Evolutionary conservation across 2,888 invertebrate species (phyloP), one percentile per base, ranked within the genome.

Genomic region (Kryphioiulus occultus): DNA sequence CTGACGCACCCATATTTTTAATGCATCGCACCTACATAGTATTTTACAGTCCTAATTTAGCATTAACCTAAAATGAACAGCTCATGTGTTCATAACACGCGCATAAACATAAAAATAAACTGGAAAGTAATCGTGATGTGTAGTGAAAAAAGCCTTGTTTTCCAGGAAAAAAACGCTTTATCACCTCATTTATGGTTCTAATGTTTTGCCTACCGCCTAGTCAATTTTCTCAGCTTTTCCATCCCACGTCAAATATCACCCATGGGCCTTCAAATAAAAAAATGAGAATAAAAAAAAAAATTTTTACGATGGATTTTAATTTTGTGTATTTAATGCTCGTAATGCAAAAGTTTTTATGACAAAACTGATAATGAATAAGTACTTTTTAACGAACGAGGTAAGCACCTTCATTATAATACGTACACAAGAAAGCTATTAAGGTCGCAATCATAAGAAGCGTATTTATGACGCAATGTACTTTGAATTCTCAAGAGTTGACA

Each of bases 1-100:
- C 78, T 78, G 78, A 78, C 78, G 78, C 78, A 78, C 78, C 78
- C 78, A 78, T 15, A 78, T 78, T 78, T 59, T 78, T 78, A 78
- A 78, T 15, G 78, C 78, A 78, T 78, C 30, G 78, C 15, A 78
- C 78, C 26, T 30, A 35, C 35, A n/a, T n/a, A 35, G 35, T 35
- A 30, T 30, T 78, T 78, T 78, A 15, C 78, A 78, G 78, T 30
- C 78, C 30, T 78, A 30, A 68, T 68, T 68, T 68, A 68, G 68
- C 26, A 30, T 12, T 78, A 12, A 12, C 12, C 78, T 78, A 78
- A 15, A 30, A 78, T 78, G 78, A 78, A 78, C 78, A 78, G 3
- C 30, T 44, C 10, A n/a, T 78, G 30, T 15, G 78, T 78, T 78
- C 78, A 78, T 78, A 78, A 78, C 78, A 59, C 22, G 22, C 9